A percentile compares a stretch with the other conserved stretches of the same genome.
phyloP scores from a whole-genome alignment of 1,140 invertebrate genomes.

The Trypoxylus dichotomus region DNA sequence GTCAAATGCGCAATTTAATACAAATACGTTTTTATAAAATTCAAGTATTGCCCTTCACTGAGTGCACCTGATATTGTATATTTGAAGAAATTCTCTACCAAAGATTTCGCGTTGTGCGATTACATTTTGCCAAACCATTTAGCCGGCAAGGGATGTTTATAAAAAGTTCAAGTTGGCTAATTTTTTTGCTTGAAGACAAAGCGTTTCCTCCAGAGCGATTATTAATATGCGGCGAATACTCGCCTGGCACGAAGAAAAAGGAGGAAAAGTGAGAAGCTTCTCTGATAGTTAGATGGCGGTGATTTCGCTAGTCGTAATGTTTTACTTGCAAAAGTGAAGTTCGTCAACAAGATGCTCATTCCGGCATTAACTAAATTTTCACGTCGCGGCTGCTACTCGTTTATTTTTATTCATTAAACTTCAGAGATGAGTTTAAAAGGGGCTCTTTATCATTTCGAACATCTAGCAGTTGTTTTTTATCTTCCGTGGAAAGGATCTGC shows the following conservation, averaged over 20 bases:
- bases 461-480: background rate
- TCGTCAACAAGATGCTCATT: background rate
- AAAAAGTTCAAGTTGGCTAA: background rate
- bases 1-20: too few species aligned
- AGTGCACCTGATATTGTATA: too few species aligned
- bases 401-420: constrained; percentile 19
- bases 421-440: background rate
- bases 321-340: background rate
- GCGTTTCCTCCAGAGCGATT: background rate
- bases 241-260: background rate
- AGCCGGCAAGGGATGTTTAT: too few species aligned
- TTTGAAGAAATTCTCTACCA: background rate
- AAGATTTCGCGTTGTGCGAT: background rate
- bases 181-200: background rate
- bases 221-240: background rate
- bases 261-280: background rate
- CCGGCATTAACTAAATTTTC: background rate
- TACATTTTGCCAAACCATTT: too few species aligned
- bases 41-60: too few species aligned
- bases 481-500: background rate
- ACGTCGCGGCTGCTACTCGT: background rate
- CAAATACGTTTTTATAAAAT: too few species aligned
- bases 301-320: constrained; percentile 2
- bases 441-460: background rate
- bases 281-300: background rate